Percentiles rank a stretch among this genome's conserved stretches.
Evolutionary conservation across 1,140 invertebrate genomes (phyloP).

Genomic region (Neodiprion lecontei): DNA sequence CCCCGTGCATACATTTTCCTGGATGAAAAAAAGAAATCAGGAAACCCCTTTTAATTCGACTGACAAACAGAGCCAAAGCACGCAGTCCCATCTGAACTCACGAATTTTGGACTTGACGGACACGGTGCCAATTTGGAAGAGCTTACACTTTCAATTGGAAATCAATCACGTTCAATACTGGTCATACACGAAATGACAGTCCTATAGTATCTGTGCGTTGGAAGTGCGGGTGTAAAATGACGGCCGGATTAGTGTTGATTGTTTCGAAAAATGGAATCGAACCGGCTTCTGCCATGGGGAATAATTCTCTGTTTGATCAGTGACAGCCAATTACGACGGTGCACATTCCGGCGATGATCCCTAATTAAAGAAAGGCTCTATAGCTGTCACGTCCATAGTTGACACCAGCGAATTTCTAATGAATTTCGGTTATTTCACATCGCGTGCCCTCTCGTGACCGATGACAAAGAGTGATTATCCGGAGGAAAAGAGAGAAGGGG

Average conservation of each 20-base stretch:
- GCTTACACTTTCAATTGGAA: no score
- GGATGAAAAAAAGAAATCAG: no score
- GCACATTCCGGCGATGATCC: neutral
- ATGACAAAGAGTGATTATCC: conserved; percentile 7
- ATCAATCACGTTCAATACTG: no score
- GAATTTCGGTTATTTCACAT: neutral
- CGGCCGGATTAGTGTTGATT: neutral
- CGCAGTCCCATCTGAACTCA: no score
- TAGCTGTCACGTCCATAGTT: neutral
- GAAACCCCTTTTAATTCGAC: no score
- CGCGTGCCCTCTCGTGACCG: neutral
- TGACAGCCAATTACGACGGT: neutral
- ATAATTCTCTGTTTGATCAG: neutral
- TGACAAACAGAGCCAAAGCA: no score
- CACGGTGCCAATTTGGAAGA: no score
- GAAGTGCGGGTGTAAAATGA: no score
- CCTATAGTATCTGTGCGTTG: no score
- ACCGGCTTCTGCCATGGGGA: neutral
- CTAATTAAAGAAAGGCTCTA: neutral
- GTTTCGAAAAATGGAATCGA: neutral
- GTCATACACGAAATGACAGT: no score
- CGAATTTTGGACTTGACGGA: no score
- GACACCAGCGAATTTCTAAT: neutral
- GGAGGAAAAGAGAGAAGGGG: neutral
- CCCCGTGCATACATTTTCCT: no score